Percentiles rank a stretch among this genome's conserved stretches.
Conservation (phyloP, 2,113 vertebrate genomes). For the Nymphicus hollandicus region DNA sequence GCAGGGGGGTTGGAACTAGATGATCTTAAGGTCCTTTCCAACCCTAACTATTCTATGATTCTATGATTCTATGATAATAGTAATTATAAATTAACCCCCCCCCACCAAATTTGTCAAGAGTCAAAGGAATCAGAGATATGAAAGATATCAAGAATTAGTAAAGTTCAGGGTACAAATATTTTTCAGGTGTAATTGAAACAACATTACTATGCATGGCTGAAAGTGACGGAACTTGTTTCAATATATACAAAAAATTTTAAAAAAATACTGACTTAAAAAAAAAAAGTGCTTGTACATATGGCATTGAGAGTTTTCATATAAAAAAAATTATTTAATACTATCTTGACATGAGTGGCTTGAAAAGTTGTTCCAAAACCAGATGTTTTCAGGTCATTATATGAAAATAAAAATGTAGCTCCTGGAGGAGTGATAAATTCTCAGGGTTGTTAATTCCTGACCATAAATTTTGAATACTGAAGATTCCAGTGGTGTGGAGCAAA, state of each 20-base stretch:
- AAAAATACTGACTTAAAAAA: background rate
- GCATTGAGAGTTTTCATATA: background rate
- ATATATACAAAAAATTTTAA: background rate
- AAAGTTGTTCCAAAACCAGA: background rate
- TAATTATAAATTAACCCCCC: too few relatives aligned
- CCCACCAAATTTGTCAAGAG: too few relatives aligned
- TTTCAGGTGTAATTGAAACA: background rate
- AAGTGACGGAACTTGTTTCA: background rate
- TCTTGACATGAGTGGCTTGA: background rate
- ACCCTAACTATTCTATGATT: background rate
- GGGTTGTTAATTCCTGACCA: background rate
- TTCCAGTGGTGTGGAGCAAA: background rate
- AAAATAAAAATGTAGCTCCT: background rate
- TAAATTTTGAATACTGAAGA: background rate
- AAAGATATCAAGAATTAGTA: background rate
- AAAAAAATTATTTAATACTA: background rate
- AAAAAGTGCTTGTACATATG: background rate
- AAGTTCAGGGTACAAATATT: background rate
- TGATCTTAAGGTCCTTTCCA: background rate
- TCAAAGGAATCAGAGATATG: background rate
- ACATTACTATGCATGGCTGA: background rate
- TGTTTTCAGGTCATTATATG: background rate
- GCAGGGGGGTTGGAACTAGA: too few relatives aligned
- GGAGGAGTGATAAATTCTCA: background rate
- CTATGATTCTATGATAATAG: background rate